Base-by-base conservation (phyloP, 2,113 vertebrate species). In the Coracopsis vasa region DNA sequence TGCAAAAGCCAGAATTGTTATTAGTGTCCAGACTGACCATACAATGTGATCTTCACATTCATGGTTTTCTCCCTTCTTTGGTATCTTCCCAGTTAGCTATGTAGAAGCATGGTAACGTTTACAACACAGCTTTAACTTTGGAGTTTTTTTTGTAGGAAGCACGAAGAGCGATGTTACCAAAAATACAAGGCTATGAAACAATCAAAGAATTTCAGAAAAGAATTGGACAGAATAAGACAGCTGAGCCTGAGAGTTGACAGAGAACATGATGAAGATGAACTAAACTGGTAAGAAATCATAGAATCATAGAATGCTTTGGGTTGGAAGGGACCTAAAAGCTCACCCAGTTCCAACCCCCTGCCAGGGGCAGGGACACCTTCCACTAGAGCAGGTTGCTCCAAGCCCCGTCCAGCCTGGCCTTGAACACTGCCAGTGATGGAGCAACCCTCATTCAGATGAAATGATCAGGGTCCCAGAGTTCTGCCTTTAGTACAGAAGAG, bases 91-190 rank as follows among this genome's bases (percentile, higher is more conserved):
- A 47, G 16, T 58, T 75, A 67, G 23, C 16, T 41, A 4, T 29
- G 20, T 23, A 89, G 17, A 53, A 67, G 11, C 45, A 35, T 23
- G 29, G 13, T 47, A 24, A 28, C 16, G 16, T 64, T 79, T 64
- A 74, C 95, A 89, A 78, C 24, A 70, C 16, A 60, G 5, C 9
- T 77, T 64, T 62, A 80, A 93, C 21, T 79, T 87, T 17, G 28
- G 35, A 13, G 14, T 1, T 41, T 60, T 67, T 53, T 90, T 93
- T 70, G 12, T 51, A 98, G 98, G 94, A 96, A 88, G 37, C 97
- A 98, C 65, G 97, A 98, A 80, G 97, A 97, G 45, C 95, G 92
- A 29, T 87, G 95, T 8, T 70, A 82, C 51, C 96, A 96, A 89
- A 98, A 97, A 87, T 97, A 96, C 58, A 71, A 61, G 6, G 90